Conservation (phyloP, 2,113 vertebrate species). For the Sprattus sprattus region DNA sequence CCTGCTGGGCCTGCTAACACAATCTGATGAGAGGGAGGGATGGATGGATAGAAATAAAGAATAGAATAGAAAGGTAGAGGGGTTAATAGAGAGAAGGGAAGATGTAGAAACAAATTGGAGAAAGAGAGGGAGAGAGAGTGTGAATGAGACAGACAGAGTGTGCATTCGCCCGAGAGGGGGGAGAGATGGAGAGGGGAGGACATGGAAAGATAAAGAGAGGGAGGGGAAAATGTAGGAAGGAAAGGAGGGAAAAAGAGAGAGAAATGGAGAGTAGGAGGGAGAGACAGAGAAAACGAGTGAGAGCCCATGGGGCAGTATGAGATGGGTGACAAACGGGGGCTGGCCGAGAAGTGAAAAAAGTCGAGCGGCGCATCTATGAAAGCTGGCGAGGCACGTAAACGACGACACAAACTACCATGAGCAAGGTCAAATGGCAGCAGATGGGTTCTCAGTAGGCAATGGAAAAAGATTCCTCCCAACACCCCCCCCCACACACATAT, state of each 20-base stretch:
- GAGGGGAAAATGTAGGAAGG: neutral
- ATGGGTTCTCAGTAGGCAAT: neutral
- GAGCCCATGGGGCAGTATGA: too few species aligned
- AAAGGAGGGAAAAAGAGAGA: neutral
- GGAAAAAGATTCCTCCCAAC: neutral
- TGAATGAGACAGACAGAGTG: too few species aligned
- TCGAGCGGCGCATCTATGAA: too few species aligned
- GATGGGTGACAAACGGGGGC: neutral
- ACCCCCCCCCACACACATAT: neutral
- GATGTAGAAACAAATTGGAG: too few species aligned
- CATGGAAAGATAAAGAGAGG: neutral
- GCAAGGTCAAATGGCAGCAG: slow-evolving; percentile 1
- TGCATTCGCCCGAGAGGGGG: too few species aligned
- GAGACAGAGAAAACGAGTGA: neutral
- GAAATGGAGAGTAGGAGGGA: neutral
- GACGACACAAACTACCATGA: neutral
- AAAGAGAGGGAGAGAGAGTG: too few species aligned
- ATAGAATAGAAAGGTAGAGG: too few species aligned
- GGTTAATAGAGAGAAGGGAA: too few species aligned
- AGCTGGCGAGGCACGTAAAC: neutral
- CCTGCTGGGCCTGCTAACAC: neutral
- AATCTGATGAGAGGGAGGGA: neutral
- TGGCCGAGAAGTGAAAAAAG: too few species aligned
- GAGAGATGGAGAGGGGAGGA: too few species aligned
- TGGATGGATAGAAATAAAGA: neutral